Base-by-base conservation (phyloP, 2,888 invertebrate genomes). In the Orchestes rusci region DNA sequence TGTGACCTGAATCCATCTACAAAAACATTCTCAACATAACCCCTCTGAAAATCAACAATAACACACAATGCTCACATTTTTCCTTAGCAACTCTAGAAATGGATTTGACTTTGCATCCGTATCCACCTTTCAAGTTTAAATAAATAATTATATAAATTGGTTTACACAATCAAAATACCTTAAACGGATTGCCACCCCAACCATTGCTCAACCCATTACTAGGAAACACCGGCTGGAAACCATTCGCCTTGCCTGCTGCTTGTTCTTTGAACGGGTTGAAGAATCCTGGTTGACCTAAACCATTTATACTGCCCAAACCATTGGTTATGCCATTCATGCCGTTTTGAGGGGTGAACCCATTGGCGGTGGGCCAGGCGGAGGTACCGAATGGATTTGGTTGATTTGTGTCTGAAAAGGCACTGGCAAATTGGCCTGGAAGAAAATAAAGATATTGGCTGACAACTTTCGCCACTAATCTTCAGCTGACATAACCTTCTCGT, bases 161-260 rank as follows among this genome's bases (percentile, higher is more conserved):
- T n/a, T n/a, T n/a, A n/a, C n/a, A n/a, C n/a, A n/a, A n/a, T n/a
- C n/a, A n/a, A n/a, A n/a, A n/a, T n/a, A 66, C 67, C 60, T 63
- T 65, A 54, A 69, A 68, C 4, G 68, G 67, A 56, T 68, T 67
- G 12, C 62, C 61, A 42, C 60, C 55, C 66, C 65, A 66, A 31
- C 57, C 51, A 50, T 31, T 58, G 35, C 58, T 61, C 43, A 51
- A 37, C 2, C 46, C 47, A 42, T 51, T 59, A 33, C 57, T 53
- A 13, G 61, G 59, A 52, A 59, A 60, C 17, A 51, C 43, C 10
- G 60, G 56, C 34, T 62, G 62, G 51, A 62, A 59, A 40, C 53
- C 55, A 44, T 61, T 59, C 18, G 59, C 51, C 39, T 60, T 61
- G 29, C 63, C 53, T 5, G 47, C 49, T 12, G 17, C 4, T 17